Conservation (phyloP, 2,113 vertebrate genomes). For the Paradisaea rubra region DNA sequence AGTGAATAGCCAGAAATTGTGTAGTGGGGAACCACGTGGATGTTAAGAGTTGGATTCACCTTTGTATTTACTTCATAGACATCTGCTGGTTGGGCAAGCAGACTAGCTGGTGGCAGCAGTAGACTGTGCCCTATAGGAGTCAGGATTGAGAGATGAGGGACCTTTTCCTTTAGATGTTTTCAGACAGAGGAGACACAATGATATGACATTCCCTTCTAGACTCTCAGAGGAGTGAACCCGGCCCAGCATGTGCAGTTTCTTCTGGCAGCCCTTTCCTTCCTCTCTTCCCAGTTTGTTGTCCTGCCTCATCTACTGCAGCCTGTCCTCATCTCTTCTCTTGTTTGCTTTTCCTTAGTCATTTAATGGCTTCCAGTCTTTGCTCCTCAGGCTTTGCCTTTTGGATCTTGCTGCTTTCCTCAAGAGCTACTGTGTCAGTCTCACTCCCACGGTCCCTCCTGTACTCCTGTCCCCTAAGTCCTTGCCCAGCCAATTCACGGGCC, state of each 20-base stretch:
- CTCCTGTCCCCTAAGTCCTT: neutral
- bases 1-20: neutral
- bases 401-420: neutral
- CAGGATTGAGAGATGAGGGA: neutral
- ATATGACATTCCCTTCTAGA: neutral
- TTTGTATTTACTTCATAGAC: neutral
- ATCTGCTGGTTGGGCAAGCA: neutral
- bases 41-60: neutral
- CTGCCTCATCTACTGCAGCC: neutral
- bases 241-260: neutral
- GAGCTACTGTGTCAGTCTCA: neutral
- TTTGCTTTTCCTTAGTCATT: neutral
- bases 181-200: neutral
- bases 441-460: neutral
- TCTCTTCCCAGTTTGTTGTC: neutral
- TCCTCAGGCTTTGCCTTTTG: neutral
- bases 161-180: neutral
- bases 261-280: neutral
- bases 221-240: rapidly evolving
- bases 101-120: neutral
- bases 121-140: neutral
- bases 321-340: neutral
- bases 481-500: neutral
- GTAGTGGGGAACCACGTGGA: neutral
- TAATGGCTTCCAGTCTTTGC: neutral